Conservation (phyloP, 2,888 invertebrate species). For the Panzeria rudis region DNA sequence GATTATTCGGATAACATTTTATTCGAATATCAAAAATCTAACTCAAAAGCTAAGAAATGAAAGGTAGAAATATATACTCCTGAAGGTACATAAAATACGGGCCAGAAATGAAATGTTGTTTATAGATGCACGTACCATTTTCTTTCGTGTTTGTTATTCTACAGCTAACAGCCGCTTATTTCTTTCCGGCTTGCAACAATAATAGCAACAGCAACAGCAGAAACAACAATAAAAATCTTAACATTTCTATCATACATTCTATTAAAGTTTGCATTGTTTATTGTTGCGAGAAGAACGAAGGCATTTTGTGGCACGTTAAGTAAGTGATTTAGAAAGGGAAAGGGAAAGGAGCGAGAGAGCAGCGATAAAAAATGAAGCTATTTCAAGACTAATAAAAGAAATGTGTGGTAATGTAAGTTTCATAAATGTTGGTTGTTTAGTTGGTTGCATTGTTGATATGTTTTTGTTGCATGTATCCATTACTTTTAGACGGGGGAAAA, state of each 20-base stretch:
- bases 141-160: conserved; percentile 38
- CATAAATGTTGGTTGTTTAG: conserved; percentile 25
- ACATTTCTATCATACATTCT: conserved; percentile 52
- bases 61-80: neutral
- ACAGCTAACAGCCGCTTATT: conserved; percentile 40
- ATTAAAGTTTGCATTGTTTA: conserved; percentile 30
- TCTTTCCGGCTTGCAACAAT: conserved; percentile 56
- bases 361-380: neutral
- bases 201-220: conserved; percentile 12
- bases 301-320: conserved; percentile 51
- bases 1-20: neutral
- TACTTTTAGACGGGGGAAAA: conserved; percentile 51
- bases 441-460: conserved; percentile 21
- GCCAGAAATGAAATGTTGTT: conserved; percentile 13
- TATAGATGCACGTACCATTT: conserved; percentile 50
- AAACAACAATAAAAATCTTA: conserved; percentile 27
- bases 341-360: conserved; percentile 5
- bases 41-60: neutral
- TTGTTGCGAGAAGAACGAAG: neutral
- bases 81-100: neutral
- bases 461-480: conserved; percentile 47
- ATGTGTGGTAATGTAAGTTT: conserved; percentile 43
- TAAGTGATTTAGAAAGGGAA: conserved; percentile 65
- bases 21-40: neutral
- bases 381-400: conserved; percentile 54